Conservation (phyloP, 2,797 vertebrate genomes). For the Centropyge bicolor region DNA sequence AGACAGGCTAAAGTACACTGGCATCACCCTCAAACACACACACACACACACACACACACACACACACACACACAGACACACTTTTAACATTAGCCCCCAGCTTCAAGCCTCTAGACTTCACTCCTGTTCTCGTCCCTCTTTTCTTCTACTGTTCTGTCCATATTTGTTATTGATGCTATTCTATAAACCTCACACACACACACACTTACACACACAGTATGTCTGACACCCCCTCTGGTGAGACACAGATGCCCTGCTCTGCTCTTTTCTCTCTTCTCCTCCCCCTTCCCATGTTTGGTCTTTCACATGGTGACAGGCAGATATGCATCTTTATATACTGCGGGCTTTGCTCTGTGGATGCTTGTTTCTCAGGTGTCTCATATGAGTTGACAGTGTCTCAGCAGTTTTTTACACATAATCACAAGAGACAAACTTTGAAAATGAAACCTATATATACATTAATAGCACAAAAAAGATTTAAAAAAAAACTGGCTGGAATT, state of each 20-base stretch:
- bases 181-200: conserved; percentile 34
- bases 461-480: not conserved
- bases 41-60: conserved; percentile 4
- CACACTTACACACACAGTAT: conserved; percentile 24
- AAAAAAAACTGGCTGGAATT: too few relatives aligned
- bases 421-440: not conserved
- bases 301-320: conserved; percentile 67
- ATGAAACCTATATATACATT: not conserved
- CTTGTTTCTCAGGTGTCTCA: conserved; percentile 15
- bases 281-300: conserved; percentile 51
- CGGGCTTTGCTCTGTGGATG: conserved; percentile 1
- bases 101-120: conserved; percentile 23
- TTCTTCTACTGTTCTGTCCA: conserved; percentile 26
- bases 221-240: conserved; percentile 65
- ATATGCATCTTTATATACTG: conserved; percentile 49
- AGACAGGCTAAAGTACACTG: conserved; percentile 18
- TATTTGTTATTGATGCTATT: conserved; percentile 37
- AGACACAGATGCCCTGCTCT: conserved; percentile 64
- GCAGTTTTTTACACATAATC: not conserved
- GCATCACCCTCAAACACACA: not conserved
- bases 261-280: conserved; percentile 68
- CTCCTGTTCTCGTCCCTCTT: conserved; percentile 9
- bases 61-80: conserved; percentile 2
- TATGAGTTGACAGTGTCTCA: not conserved
- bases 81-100: conserved; percentile 14